Percentiles rank a stretch among this genome's conserved stretches.
phyloP scores from a whole-genome alignment of 2,888 invertebrate genomes.

The Falcaria lacertinaria region DNA sequence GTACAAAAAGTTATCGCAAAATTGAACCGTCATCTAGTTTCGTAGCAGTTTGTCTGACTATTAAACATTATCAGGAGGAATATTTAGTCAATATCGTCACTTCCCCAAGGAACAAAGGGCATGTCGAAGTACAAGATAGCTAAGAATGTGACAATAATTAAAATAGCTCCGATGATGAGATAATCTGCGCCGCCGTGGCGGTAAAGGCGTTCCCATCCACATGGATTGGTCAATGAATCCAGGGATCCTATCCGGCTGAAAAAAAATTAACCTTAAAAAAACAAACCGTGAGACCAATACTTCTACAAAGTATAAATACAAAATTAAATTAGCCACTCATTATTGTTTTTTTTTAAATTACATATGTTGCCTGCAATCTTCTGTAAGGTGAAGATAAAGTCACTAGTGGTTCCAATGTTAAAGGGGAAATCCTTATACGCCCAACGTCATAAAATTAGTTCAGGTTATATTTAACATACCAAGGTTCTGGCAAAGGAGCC shows the following conservation, averaged over 20 bases:
- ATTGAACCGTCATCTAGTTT: too few species aligned
- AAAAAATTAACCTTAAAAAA: background rate
- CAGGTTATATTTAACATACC: constrained; percentile 59
- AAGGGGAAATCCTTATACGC: too few species aligned
- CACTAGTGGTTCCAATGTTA: too few species aligned
- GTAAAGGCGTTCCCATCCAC: background rate
- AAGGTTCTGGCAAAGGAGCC: constrained; percentile 80
- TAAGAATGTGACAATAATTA: background rate
- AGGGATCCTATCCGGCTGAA: background rate
- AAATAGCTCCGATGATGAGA: background rate
- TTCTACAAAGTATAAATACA: too few species aligned
- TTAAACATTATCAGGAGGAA: too few species aligned
- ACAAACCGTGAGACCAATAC: background rate
- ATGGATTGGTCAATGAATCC: constrained; percentile 1
- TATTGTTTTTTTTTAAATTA: too few species aligned
- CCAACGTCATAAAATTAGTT: too few species aligned
- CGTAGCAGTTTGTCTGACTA: too few species aligned
- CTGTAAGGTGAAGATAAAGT: too few species aligned
- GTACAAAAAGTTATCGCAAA: too few species aligned
- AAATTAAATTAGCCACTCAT: too few species aligned
- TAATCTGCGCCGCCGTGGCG: background rate
- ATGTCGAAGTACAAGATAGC: background rate
- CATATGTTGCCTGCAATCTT: too few species aligned
- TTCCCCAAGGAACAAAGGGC: background rate
- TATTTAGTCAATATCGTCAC: background rate